Percentiles rank a stretch among this genome's conserved stretches.
phyloP scores from a whole-genome alignment of 2,113 vertebrate genomes.

The Andinoacara biseriatus region DNA sequence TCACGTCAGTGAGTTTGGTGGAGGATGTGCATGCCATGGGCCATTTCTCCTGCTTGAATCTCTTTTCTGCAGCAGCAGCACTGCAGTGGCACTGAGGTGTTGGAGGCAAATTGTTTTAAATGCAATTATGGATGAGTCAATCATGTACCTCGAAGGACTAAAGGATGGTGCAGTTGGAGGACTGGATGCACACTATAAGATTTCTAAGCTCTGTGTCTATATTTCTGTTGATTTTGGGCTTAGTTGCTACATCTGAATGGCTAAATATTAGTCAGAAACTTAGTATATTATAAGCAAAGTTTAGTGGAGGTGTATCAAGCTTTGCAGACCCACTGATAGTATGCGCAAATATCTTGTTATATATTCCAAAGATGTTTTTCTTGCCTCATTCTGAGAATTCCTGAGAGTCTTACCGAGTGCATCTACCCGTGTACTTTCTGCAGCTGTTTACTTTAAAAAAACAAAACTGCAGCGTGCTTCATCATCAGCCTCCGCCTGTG shows the following conservation, averaged over 20 bases:
- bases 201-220: background rate
- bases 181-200: slow-evolving; percentile 17
- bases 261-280: background rate
- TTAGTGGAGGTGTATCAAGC: background rate
- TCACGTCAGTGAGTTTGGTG: slow-evolving; percentile 26
- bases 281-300: slow-evolving; percentile 15
- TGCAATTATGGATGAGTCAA: slow-evolving; percentile 57
- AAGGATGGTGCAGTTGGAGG: slow-evolving; percentile 32
- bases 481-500: slow-evolving; percentile 28
- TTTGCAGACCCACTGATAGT: background rate
- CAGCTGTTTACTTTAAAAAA: slow-evolving; percentile 49
- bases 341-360: slow-evolving; percentile 21
- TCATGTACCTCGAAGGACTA: slow-evolving; percentile 20
- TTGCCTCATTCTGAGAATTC: slow-evolving; percentile 25
- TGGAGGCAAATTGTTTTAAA: slow-evolving; percentile 60
- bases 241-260: background rate
- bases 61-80: slow-evolving; percentile 73
- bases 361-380: slow-evolving; percentile 27
- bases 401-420: slow-evolving; percentile 33
- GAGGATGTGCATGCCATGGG: slow-evolving; percentile 24
- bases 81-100: slow-evolving; percentile 71
- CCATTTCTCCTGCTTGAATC: slow-evolving; percentile 7
- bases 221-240: background rate
- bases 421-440: slow-evolving; percentile 17
- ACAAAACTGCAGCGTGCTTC: slow-evolving; percentile 17